Conservation (phyloP, 2,113 vertebrate species). For the Pavo muticus region DNA sequence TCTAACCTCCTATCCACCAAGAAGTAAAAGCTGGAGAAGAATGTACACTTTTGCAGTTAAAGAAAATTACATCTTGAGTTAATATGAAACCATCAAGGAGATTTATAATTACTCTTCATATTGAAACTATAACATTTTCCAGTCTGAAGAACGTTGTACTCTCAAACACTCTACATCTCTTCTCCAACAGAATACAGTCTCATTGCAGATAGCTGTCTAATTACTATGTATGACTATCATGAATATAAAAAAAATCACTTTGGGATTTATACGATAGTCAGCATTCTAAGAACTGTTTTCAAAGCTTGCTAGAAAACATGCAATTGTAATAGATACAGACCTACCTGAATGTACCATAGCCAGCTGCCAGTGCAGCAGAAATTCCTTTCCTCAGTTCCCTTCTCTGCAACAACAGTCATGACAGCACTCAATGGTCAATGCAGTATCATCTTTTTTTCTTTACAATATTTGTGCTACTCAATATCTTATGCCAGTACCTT, state of each 20-base stretch:
- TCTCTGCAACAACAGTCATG: neutral
- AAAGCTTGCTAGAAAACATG: neutral
- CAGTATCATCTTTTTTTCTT: neutral
- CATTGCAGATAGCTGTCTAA: conserved; percentile 22
- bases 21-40: neutral
- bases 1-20: neutral
- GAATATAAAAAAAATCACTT: conserved; percentile 5
- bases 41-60: neutral
- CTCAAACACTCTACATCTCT: neutral
- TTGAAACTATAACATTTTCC: neutral
- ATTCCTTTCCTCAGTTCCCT: neutral
- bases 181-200: neutral
- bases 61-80: conserved; percentile 18
- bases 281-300: neutral
- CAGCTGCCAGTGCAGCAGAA: neutral
- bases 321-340: neutral
- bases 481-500: neutral
- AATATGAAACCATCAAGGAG: conserved; percentile 15
- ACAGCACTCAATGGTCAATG: neutral
- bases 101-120: conserved; percentile 45
- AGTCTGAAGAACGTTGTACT: neutral
- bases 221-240: neutral
- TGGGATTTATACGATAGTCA: neutral
- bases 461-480: neutral
- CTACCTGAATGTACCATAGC: neutral